Evolutionary conservation across 2,888 invertebrate genomes (phyloP).

Genomic region (Cerastis rubricosa): DNA sequence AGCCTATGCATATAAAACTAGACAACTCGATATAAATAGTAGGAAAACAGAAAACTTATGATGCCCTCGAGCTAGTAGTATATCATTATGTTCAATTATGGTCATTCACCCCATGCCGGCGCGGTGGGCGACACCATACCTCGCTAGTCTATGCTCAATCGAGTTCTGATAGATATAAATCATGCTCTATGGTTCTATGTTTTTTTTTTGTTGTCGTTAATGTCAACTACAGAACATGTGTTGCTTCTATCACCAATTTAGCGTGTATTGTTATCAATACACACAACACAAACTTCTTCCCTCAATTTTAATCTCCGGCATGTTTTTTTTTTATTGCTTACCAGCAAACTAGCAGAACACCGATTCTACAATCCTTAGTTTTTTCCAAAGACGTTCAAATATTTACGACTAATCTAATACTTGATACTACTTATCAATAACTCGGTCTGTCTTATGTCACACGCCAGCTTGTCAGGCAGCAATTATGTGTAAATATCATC

Average conservation of each 20-base stretch:
- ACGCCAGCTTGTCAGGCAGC: too few species aligned
- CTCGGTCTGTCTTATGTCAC: background rate
- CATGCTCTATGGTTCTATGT: slow-evolving; percentile 24
- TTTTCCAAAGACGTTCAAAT: background rate
- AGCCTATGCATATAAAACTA: slow-evolving; percentile 10
- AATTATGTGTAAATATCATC: too few species aligned
- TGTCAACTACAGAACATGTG: background rate
- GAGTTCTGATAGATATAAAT: slow-evolving; percentile 37
- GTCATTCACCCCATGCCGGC: slow-evolving; percentile 40
- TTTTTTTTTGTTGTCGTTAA: background rate
- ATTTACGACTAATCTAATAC: background rate
- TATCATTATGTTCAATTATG: slow-evolving; percentile 55
- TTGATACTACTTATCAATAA: background rate
- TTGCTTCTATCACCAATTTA: background rate
- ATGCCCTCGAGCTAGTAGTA: slow-evolving; percentile 31
- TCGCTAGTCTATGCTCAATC: slow-evolving; percentile 36
- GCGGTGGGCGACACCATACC: slow-evolving; percentile 37
- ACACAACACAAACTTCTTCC: too few species aligned
- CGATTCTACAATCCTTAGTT: background rate
- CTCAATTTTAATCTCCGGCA: background rate
- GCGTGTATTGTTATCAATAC: too few species aligned
- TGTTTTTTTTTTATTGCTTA: background rate
- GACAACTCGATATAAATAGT: slow-evolving; percentile 24
- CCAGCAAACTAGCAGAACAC: background rate
- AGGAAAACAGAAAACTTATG: slow-evolving; percentile 32